These are phyloP conservation scores for Torymus auratus DNA, from an alignment of 2,888 invertebrate genomes.

Conservation along the genomic window DNA sequence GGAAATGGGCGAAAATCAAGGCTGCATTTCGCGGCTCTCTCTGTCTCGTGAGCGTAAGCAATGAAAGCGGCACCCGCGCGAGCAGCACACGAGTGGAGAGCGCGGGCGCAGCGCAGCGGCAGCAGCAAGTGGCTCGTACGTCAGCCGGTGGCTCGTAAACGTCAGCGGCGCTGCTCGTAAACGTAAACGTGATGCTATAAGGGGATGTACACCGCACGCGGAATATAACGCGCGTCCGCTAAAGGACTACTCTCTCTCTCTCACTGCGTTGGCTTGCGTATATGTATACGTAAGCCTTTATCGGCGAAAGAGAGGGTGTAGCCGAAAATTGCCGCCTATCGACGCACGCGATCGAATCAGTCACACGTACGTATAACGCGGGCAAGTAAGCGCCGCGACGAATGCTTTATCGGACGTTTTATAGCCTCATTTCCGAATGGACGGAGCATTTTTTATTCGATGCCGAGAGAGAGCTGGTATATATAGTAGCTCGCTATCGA, in stretches of 20 bases:
- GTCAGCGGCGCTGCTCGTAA: constrained; percentile 77
- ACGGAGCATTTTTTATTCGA: not conserved
- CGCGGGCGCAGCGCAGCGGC: constrained; percentile 69
- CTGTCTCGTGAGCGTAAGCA: constrained; percentile 19
- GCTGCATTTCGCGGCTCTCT: constrained; percentile 62
- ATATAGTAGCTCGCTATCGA: too few relatives aligned
- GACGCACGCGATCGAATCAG: too few relatives aligned
- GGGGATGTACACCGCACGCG: constrained; percentile 68
- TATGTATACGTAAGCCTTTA: too few relatives aligned
- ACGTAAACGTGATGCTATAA: constrained; percentile 77
- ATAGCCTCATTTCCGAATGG: not conserved
- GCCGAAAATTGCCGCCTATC: too few relatives aligned
- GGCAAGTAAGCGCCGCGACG: too few relatives aligned
- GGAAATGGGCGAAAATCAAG: constrained; percentile 66
- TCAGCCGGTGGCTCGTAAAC: constrained; percentile 78
- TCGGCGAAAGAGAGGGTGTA: too few relatives aligned
- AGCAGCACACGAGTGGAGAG: constrained; percentile 69
- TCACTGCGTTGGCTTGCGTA: not conserved
- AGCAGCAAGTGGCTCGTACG: constrained; percentile 77
- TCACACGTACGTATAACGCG: too few relatives aligned
- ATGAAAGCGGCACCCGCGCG: constrained; percentile 57
- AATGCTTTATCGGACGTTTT: not conserved
- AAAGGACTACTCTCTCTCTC: constrained; percentile 12
- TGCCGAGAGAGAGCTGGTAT: not conserved
- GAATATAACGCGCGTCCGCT: constrained; percentile 9